phyloP scores from a whole-genome alignment of 2,113 vertebrate genomes.

The Podiceps cristatus region DNA sequence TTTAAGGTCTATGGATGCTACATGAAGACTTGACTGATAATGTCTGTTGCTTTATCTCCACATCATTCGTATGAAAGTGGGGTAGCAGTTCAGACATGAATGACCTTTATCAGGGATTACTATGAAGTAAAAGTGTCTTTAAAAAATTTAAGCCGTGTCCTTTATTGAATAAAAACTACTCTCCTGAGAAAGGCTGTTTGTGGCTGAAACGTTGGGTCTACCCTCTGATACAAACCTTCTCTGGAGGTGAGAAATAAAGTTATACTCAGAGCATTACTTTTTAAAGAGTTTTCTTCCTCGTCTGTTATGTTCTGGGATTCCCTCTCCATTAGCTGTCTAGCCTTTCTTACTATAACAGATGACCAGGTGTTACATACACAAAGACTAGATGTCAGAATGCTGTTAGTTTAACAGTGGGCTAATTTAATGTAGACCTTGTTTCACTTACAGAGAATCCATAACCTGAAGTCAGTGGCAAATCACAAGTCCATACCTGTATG shows the following conservation, averaged over 20 bases:
- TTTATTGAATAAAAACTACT: background rate
- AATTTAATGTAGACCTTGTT: background rate
- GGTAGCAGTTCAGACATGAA: background rate
- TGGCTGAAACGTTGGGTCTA: background rate
- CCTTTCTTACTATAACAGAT: background rate
- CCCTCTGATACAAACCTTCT: background rate
- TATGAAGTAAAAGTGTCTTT: background rate
- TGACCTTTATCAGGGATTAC: background rate
- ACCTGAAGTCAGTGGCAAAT: background rate
- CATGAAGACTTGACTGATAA: background rate
- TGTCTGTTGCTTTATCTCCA: background rate
- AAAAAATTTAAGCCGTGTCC: background rate
- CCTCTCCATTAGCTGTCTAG: background rate
- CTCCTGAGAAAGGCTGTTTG: background rate
- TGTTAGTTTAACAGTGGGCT: background rate
- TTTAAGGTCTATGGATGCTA: background rate
- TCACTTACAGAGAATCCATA: background rate
- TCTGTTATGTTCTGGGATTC: background rate
- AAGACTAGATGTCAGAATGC: accelerated
- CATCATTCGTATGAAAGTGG: background rate
- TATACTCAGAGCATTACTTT: background rate
- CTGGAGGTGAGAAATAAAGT: background rate
- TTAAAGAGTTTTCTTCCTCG: background rate
- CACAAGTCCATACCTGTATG: background rate
- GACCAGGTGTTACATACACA: accelerated